Evolutionary conservation across 1,140 invertebrate species (phyloP), one percentile per base, ranked within the genome.

Genomic region (Danaus melanippus): DNA sequence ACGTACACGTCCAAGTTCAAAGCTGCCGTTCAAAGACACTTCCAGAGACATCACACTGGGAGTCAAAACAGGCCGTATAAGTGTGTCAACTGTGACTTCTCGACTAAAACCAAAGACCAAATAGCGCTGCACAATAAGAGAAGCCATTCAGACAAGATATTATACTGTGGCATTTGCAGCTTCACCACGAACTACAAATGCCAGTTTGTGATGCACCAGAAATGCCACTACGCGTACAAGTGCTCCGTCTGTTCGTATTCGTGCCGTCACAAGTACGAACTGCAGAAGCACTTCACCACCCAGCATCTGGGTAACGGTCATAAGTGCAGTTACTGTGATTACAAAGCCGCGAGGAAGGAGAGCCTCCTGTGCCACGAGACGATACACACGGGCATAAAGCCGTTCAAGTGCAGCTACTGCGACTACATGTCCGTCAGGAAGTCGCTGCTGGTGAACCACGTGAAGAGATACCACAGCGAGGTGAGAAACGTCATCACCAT

Each of bases 31-130:
- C 74, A 79, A 50, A 63, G 78, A n/a, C 78, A 81, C 12, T 79
- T 71, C 21, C 78, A 79, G 49, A 53, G 78, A 44, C 71, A 73
- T n/a, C 78, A 81, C 58, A 79, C 78, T 0, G 69, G 69, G 3
- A 62, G 12, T 8, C 53, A 71, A 17, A 74, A 71, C 40, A 52
- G 71, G 17, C 78, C 78, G 0, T 81, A 76, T 32, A 71, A 79
- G 42, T 81, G 78, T 50, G 53, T 64, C 0, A 76, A 78, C 43
- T 81, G 78, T 51, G 74, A 76, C 42, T 81, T 81, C 46, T 69
- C 71, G 9, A 82, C 76, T 0, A 78, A 79, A 67, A 82, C 76
- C 8, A 78, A 79, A 58, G 79, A 82, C 42, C 73, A 78, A 46
- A 77, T 82, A 4, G 64, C 73, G 2, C 49, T 82, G 10, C 79